These are phyloP conservation scores for Synergus laeviventris DNA, from an alignment of 2,888 invertebrate species.

Conservation along the genomic window DNA sequence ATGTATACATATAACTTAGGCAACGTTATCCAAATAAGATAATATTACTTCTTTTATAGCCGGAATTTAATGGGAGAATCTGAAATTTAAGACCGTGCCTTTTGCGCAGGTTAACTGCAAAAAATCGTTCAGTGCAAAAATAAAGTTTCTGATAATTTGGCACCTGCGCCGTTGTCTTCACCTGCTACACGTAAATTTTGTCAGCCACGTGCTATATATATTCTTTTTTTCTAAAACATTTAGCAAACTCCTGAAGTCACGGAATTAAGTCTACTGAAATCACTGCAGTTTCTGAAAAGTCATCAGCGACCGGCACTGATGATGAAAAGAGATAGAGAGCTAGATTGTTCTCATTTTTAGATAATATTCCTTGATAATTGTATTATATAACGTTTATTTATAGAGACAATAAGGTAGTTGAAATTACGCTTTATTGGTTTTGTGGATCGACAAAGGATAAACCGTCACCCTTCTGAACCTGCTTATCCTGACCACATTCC, in stretches of 20 bases:
- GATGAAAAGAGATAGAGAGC: too few species aligned
- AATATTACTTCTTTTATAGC: not conserved
- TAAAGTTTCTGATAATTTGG: conserved; percentile 9
- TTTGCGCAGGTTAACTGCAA: conserved; percentile 5
- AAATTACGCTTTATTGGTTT: conserved; percentile 15
- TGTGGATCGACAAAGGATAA: conserved; percentile 5
- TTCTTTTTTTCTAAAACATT: not conserved
- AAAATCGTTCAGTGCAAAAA: not conserved
- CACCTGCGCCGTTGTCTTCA: conserved; percentile 14
- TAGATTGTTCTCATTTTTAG: conserved; percentile 33
- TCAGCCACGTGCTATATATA: not conserved
- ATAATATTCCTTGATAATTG: conserved; percentile 35
- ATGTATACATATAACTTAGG: conserved; percentile 39
- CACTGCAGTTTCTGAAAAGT: too few species aligned
- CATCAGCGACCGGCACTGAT: too few species aligned
- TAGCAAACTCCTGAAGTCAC: not conserved
- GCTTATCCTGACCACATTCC: conserved; percentile 28
- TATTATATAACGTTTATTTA: not conserved
- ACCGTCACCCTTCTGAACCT: conserved; percentile 14
- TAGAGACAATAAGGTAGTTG: conserved; percentile 1
- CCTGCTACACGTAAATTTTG: conserved; percentile 15
- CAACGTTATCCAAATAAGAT: not conserved
- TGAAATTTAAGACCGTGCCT: conserved; percentile 3
- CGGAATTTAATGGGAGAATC: not conserved
- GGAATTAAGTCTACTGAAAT: not conserved